A percentile compares a stretch with the other conserved stretches of the same genome.
Conservation (phyloP, 2,888 invertebrate genomes). For the Lasioglossum zephyrum region DNA sequence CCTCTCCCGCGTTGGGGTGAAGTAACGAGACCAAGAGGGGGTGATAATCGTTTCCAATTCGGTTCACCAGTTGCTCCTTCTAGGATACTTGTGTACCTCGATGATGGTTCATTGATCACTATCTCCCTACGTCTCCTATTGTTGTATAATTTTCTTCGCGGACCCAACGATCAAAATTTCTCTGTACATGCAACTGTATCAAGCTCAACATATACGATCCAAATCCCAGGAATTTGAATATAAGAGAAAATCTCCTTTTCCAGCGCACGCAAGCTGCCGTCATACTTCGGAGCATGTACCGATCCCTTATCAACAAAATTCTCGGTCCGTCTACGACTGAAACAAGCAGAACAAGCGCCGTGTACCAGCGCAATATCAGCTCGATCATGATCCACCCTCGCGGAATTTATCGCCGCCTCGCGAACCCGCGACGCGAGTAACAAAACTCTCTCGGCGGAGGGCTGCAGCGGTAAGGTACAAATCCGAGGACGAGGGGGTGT, state of each 20-base stretch:
- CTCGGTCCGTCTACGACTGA: not conserved
- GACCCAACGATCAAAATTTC: too few species aligned
- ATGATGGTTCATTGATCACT: constrained; percentile 5
- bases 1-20: constrained; percentile 54
- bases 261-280: not conserved
- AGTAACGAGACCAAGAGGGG: constrained; percentile 59
- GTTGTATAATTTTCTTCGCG: too few species aligned
- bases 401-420: constrained; percentile 27
- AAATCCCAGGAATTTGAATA: not conserved
- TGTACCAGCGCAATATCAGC: constrained; percentile 26
- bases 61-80: constrained; percentile 61
- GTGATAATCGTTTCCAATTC: constrained; percentile 69
- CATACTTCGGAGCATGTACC: not conserved
- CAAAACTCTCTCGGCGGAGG: not conserved
- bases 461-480: not conserved
- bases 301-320: not conserved
- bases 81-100: not conserved
- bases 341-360: not conserved
- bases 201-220: not conserved
- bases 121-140: not conserved
- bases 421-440: constrained; percentile 5
- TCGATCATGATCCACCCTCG: constrained; percentile 32
- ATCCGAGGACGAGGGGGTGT: not conserved
- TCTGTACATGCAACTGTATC: not conserved
- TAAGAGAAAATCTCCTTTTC: not conserved